Evolutionary conservation across 2,113 vertebrate genomes (phyloP).

Genomic region (Porphyrio hochstetteri): DNA sequence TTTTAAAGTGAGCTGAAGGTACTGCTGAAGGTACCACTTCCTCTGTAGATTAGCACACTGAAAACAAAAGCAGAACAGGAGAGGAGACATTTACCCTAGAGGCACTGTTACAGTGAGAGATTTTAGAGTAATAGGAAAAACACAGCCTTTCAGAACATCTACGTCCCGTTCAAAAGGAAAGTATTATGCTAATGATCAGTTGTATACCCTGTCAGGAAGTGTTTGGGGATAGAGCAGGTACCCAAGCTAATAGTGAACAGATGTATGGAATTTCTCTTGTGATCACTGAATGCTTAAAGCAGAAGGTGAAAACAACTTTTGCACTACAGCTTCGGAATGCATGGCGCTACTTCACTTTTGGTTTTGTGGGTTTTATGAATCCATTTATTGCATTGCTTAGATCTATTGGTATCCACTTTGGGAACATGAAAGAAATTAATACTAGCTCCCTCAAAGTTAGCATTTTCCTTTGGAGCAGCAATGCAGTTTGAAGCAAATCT

Average conservation of each 20-base stretch:
- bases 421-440: neutral
- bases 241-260: conserved; percentile 2
- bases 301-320: neutral
- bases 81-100: neutral
- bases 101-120: neutral
- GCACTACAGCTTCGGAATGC: neutral
- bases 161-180: neutral
- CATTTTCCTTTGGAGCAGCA: neutral
- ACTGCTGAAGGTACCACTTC: neutral
- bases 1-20: neutral
- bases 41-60: neutral
- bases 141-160: neutral
- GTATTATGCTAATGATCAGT: neutral
- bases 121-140: neutral
- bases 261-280: neutral
- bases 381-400: neutral
- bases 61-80: neutral
- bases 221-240: conserved; percentile 5
- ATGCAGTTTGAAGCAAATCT: neutral
- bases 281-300: neutral
- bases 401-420: neutral
- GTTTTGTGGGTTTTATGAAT: neutral
- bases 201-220: neutral
- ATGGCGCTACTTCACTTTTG: neutral
- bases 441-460: neutral